Percentiles rank a stretch among this genome's conserved stretches.
Conservation (phyloP, 2,113 vertebrate genomes). For the Bos javanicus region DNA sequence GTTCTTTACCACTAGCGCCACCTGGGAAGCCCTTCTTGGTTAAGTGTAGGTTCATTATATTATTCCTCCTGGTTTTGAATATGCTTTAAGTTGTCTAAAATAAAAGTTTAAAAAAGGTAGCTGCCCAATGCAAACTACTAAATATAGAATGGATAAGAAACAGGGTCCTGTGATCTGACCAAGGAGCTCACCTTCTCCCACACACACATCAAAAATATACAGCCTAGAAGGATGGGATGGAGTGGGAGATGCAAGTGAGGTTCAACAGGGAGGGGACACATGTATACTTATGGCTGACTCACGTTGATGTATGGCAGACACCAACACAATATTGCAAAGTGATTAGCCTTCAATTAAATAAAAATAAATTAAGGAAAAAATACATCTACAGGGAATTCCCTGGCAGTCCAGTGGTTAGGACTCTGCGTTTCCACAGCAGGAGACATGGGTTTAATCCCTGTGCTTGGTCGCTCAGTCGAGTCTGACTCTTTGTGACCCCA, state of each 20-base stretch:
- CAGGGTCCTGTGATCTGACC: neutral
- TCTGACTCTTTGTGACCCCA: neutral
- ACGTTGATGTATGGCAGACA: neutral
- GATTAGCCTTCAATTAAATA: neutral
- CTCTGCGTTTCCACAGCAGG: neutral
- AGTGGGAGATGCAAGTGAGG: neutral
- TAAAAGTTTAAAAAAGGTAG: neutral
- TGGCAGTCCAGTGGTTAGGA: neutral
- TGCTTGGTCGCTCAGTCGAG: rapidly evolving
- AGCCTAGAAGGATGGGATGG: neutral
- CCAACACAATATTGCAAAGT: neutral
- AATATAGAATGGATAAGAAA: neutral
- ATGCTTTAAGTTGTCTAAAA: neutral
- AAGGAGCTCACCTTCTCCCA: neutral
- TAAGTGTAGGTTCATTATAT: neutral
- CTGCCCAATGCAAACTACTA: neutral
- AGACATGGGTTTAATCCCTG: neutral
- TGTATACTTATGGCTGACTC: neutral
- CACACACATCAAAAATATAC: neutral
- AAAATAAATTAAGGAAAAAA: neutral
- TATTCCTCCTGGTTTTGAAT: neutral
- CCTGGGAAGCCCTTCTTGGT: neutral
- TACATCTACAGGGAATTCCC: neutral
- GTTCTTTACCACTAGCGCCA: neutral
- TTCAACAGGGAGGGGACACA: neutral